Base-by-base conservation (phyloP, 2,797 vertebrate species). In the Phoebastria nigripes region DNA sequence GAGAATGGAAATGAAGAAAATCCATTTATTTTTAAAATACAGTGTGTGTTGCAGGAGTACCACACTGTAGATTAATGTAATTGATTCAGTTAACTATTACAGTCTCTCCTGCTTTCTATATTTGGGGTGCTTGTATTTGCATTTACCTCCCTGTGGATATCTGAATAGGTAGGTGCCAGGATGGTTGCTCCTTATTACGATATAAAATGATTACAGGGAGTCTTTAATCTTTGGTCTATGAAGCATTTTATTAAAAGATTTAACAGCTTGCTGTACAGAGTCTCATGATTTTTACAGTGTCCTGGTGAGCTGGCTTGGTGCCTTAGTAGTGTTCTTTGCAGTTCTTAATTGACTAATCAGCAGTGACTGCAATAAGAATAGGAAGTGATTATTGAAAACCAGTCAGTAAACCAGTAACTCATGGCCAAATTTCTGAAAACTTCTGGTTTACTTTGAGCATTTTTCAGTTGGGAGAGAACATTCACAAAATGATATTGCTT, bases 211-310 rank as follows among this genome's bases (percentile, higher is more conserved):
- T 87, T 59, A 35, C 41, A 74, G 54, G 24, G 54, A 74, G 25
- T 35, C 46, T 93, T 96, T 95, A 51, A 73, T 84, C 54, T 94
- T 94, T 80, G 63, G 31, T 47, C 22, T 90, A 10, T 31, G 63
- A 85, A 96, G 26, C 52, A 90, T 91, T 96, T 94, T 82, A 69
- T 93, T 90, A 69, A 82, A 93, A 79, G 74, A 49, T 41, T 59
- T 79, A 81, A 77, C 47, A 78, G 61, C 54, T 85, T 82, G 35
- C 42, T 94, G 12, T 78, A 49, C 49, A 92, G 79, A 85, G 56
- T 58, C 49, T 63, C 44, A 22, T 49, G 39, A 80, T 59, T 71
- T 88, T 69, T 73, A 70, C 31, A 67, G 31, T 47, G 63, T 47
- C 51, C 55, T 65, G 51, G 11, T 76, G 54, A 67, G 74, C 49